phyloP scores from a whole-genome alignment of 2,797 vertebrate genomes.

The Melanotaenia parkinsoni region DNA sequence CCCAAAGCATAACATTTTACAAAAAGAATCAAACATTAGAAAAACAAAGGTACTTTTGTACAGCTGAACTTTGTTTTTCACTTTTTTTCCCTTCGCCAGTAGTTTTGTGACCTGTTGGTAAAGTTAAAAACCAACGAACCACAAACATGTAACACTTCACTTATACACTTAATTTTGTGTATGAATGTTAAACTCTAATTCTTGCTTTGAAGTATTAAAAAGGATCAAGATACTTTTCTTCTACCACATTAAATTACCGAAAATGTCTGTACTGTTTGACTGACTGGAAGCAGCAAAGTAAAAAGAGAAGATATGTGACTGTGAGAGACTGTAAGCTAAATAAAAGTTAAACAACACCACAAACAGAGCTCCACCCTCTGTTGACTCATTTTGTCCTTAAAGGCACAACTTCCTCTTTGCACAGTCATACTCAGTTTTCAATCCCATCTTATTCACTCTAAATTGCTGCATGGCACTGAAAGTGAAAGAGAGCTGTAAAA shows the following conservation, averaged over 20 bases:
- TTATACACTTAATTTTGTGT: too few species aligned
- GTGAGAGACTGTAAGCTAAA: constrained; percentile 3
- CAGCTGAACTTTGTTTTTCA: too few species aligned
- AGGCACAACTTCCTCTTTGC: constrained; percentile 30
- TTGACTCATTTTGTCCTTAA: constrained; percentile 14
- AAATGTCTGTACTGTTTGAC: background rate
- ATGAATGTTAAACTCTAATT: background rate
- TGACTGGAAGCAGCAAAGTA: constrained; percentile 30
- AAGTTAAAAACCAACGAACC: too few species aligned
- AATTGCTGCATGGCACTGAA: constrained; percentile 29
- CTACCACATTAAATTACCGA: background rate
- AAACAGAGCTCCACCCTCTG: background rate
- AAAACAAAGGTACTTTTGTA: too few species aligned
- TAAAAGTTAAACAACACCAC: background rate
- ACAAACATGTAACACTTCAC: too few species aligned
- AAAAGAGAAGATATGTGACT: constrained; percentile 37
- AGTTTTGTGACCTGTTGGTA: too few species aligned
- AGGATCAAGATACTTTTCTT: background rate
- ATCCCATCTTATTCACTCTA: background rate
- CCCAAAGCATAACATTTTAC: background rate
- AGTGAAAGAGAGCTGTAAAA: constrained; percentile 51
- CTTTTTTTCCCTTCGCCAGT: too few species aligned
- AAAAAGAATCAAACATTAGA: background rate
- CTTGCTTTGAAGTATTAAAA: background rate
- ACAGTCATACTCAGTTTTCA: constrained; percentile 10